Conservation (phyloP, 2,797 vertebrate genomes). For the Buphagus erythrorhynchus region DNA sequence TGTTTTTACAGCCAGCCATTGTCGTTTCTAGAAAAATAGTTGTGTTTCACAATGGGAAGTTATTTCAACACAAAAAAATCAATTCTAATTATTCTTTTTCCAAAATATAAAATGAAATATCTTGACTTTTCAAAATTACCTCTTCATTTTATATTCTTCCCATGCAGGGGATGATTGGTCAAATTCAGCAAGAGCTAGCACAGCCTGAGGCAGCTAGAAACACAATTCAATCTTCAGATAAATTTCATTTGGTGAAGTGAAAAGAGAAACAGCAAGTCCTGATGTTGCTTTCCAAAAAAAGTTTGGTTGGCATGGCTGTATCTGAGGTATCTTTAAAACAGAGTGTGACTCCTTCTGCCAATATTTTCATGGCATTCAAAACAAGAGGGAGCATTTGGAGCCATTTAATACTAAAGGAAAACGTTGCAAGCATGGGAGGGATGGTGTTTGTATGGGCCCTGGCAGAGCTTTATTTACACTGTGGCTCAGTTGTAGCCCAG, state of each 20-base stretch:
- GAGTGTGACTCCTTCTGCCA: background rate
- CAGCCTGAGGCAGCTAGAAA: background rate
- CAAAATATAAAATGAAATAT: background rate
- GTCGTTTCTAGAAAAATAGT: background rate
- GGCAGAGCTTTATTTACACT: constrained; percentile 34
- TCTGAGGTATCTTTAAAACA: background rate
- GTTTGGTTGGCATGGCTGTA: background rate
- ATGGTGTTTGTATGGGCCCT: background rate
- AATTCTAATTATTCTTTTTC: background rate
- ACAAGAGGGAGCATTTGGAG: background rate
- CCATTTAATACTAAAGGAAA: background rate
- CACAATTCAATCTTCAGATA: background rate
- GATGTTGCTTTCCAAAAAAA: background rate
- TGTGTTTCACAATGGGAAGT: background rate
- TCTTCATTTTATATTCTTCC: background rate
- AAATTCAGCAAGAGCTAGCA: background rate
- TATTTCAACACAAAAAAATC: background rate
- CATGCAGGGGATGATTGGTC: background rate
- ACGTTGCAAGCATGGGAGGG: background rate
- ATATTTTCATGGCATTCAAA: constrained; percentile 6
- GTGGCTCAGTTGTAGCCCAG: background rate
- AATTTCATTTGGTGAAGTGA: background rate
- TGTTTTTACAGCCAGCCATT: background rate
- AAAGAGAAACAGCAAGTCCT: background rate
- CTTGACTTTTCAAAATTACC: constrained; percentile 3